These are phyloP conservation scores for Menidia menidia DNA, from an alignment of 2,797 vertebrate species.

Conservation along the genomic window DNA sequence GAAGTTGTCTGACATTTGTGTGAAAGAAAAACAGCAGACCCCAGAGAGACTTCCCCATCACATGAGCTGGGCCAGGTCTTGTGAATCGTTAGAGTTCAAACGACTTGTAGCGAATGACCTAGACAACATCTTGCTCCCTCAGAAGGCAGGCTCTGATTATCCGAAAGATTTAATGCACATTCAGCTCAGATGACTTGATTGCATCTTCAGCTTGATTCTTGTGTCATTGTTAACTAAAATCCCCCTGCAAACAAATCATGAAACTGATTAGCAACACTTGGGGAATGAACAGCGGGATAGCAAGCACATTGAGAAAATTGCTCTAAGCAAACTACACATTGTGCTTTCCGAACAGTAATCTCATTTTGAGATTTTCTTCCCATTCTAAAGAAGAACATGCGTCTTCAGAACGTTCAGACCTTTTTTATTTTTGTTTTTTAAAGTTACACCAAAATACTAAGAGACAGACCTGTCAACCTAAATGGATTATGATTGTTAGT, in stretches of 20 bases:
- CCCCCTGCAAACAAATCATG: conserved; percentile 56
- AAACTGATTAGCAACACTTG: conserved; percentile 73
- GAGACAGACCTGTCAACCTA: too few species aligned
- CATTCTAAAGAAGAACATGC: conserved; percentile 44
- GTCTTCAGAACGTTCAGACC: not conserved
- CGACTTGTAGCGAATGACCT: not conserved
- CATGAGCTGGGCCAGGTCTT: conserved; percentile 5
- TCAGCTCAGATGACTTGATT: conserved; percentile 8
- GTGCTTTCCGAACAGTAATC: conserved; percentile 57
- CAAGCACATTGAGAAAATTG: conserved; percentile 56
- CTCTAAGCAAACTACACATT: conserved; percentile 66
- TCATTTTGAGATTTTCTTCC: conserved; percentile 60
- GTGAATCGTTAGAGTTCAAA: not conserved
- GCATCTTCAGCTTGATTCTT: conserved; percentile 23
- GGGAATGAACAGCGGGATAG: conserved; percentile 43
- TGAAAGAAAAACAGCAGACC: not conserved
- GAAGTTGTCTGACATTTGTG: conserved; percentile 12
- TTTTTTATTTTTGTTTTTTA: not conserved
- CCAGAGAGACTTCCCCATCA: not conserved
- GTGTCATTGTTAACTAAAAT: conserved; percentile 48
- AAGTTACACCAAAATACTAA: too few species aligned
- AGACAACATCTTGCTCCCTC: not conserved
- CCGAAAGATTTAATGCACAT: not conserved
- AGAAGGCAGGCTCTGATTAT: conserved; percentile 1
- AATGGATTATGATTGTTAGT: conserved; percentile 25